Percentiles rank a stretch among this genome's conserved stretches.
These are phyloP conservation scores for Drosophila basisetae DNA, from an alignment of 2,888 invertebrate species.

Conservation along the genomic window DNA sequence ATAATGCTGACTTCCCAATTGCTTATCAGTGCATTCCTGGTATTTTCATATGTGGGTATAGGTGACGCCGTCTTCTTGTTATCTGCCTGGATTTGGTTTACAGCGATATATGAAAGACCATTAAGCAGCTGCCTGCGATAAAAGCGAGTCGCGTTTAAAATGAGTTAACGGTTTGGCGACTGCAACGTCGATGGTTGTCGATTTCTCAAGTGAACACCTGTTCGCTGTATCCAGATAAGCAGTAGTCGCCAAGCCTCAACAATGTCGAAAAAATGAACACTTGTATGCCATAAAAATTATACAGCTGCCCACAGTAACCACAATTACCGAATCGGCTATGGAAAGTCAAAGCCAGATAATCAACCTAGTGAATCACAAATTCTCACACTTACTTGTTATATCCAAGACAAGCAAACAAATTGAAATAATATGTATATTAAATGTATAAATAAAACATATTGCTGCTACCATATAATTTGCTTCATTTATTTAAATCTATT, in stretches of 20 bases:
- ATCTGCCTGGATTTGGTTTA: neutral
- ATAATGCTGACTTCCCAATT: neutral
- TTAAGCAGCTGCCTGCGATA: slow-evolving; percentile 52
- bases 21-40: neutral
- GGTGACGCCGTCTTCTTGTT: neutral
- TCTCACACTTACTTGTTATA: neutral
- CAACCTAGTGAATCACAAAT: slow-evolving; percentile 25
- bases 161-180: slow-evolving; percentile 8
- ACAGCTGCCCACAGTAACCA: slow-evolving; percentile 4
- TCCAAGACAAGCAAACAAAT: neutral
- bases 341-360: neutral
- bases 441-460: neutral
- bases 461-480: neutral
- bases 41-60: neutral
- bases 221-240: slow-evolving; percentile 47
- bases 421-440: neutral
- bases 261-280: slow-evolving; percentile 32
- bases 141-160: slow-evolving; percentile 38
- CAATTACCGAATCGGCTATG: neutral
- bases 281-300: slow-evolving; percentile 50
- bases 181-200: slow-evolving; percentile 13
- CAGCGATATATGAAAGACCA: slow-evolving; percentile 18
- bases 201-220: slow-evolving; percentile 59
- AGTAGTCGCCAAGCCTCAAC: slow-evolving; percentile 24
- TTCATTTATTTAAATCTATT: neutral